Conservation (phyloP, 1,140 invertebrate species). For the Platorchestia sp. region DNA sequence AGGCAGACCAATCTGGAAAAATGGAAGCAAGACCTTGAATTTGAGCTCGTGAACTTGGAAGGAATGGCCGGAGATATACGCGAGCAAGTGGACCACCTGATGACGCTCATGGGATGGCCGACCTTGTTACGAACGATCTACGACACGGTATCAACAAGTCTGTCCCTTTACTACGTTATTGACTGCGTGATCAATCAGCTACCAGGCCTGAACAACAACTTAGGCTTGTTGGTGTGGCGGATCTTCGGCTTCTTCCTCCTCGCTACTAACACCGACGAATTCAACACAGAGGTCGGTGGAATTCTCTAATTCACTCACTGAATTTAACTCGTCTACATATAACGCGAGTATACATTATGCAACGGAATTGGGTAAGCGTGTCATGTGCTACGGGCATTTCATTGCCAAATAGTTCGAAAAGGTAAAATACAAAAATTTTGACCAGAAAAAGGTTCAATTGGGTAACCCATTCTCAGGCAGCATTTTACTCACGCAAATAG, state of each 20-base stretch:
- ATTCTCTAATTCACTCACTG: background rate
- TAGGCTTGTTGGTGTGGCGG: background rate
- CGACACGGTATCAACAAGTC: constrained; percentile 24
- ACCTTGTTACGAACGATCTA: background rate
- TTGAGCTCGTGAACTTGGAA: background rate
- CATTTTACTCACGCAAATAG: too few species aligned
- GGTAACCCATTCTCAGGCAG: too few species aligned
- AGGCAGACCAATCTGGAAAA: background rate
- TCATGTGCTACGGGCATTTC: too few species aligned
- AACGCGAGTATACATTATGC: too few species aligned
- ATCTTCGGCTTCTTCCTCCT: background rate
- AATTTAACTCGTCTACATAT: too few species aligned
- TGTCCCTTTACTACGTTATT: constrained; percentile 15
- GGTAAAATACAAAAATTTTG: too few species aligned
- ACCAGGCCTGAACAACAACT: background rate
- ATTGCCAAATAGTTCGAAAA: too few species aligned
- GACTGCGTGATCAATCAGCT: background rate
- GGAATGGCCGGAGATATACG: background rate
- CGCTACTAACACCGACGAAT: constrained; percentile 10
- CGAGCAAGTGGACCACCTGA: background rate
- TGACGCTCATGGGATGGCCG: constrained; percentile 18
- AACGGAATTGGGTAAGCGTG: too few species aligned
- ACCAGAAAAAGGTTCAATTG: too few species aligned
- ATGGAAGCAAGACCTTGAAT: background rate
- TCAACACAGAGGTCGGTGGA: background rate